Base-by-base conservation (phyloP, 2,797 vertebrate species). In the Pyrocephalus nanus region DNA sequence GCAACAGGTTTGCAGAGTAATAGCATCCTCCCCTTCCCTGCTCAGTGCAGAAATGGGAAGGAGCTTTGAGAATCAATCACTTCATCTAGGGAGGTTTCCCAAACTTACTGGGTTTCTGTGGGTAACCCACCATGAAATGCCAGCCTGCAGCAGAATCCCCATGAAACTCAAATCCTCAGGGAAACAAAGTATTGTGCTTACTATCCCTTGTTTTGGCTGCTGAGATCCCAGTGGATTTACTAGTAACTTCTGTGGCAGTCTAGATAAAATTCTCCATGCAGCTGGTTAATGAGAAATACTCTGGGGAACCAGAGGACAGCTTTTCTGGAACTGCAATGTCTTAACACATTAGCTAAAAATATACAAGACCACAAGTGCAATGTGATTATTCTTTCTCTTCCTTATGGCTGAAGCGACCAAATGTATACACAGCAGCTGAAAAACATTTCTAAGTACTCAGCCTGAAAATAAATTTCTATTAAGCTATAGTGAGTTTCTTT, bases 271-370 rank as follows among this genome's bases (percentile, higher is more conserved):
- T 84, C 62, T 88, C 73, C 53, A 47, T 34, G 58, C 48, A 89
- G 83, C 71, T 86, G 62, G 78, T 88, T 94, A 88, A 86, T 90
- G 57, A 30, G 66, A 91, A 93, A 73, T 55, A 69, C 67, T 85
- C 62, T 16, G 26, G 66, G 76, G 67, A 95, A 69, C 26, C 9
- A 11, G 30, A 94, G 58, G 72, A 74, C 4, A 32, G 85, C 62
- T 95, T 30, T 86, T 83, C 92, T 79, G 73, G 86, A 96, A 94
- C 20, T 85, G 65, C 65, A 80, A 25, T 62, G 47, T 92, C 81
- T 73, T 90, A 87, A 91, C 66, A 86, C 45, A 69, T 87, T 43
- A 94, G 71, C 62, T 85, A 78, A 94, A 91, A 90, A 88, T 64
- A 86, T 12, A 88, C 43, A 75, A 60, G 60, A 60, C 57, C 76